These are phyloP conservation scores for Serilophus lunatus DNA, from an alignment of 2,113 vertebrate genomes.

Conservation along the genomic window DNA sequence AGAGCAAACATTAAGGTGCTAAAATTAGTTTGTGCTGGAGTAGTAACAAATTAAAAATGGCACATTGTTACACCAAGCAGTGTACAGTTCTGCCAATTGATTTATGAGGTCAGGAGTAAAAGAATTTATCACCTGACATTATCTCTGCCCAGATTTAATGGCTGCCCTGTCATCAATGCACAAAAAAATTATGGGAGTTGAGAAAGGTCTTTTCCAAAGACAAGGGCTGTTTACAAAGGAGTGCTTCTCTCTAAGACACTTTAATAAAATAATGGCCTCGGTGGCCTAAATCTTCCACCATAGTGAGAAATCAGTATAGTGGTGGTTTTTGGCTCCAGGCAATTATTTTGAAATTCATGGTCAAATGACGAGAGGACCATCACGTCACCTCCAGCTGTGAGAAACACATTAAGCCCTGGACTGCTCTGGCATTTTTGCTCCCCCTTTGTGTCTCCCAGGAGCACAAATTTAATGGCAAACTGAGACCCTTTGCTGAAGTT, in stretches of 20 bases:
- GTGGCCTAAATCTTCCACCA: background rate
- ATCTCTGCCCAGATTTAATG: slow-evolving; percentile 22
- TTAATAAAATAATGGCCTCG: background rate
- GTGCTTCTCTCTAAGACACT: background rate
- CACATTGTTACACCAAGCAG: background rate
- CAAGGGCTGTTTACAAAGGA: slow-evolving; percentile 4
- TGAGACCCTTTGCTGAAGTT: background rate
- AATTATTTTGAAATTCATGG: background rate
- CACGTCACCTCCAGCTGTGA: background rate
- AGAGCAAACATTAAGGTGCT: background rate
- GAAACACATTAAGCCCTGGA: background rate
- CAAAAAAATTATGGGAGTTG: background rate
- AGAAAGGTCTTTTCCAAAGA: background rate
- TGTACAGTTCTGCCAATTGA: slow-evolving; percentile 4
- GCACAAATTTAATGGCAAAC: background rate
- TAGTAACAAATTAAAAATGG: slow-evolving; percentile 32
- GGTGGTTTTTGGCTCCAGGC: background rate
- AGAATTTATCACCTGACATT: slow-evolving; percentile 36
- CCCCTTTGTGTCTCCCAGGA: background rate
- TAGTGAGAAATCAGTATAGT: background rate
- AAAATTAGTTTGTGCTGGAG: slow-evolving; percentile 40
- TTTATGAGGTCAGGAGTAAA: slow-evolving; percentile 39
- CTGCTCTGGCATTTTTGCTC: background rate
- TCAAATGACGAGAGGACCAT: background rate
- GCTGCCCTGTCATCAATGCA: background rate